A percentile compares a stretch with the other conserved stretches of the same genome.
Conservation (phyloP, 2,113 vertebrate genomes). For the Ceuthmochares aereus region DNA sequence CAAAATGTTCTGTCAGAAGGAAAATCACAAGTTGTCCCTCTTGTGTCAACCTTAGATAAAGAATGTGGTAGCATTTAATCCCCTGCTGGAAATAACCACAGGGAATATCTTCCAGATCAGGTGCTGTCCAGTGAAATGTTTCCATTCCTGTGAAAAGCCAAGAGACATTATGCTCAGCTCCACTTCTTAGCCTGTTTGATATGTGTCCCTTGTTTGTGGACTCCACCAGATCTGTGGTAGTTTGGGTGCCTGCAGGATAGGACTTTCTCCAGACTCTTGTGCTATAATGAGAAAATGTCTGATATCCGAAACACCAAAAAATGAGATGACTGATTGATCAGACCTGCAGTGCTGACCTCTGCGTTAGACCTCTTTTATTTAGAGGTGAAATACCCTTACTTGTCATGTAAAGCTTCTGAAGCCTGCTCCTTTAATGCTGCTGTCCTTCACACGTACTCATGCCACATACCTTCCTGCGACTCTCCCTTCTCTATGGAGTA, state of each 20-base stretch:
- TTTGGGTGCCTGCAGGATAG: not conserved
- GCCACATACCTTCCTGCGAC: rapidly evolving
- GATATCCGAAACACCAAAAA: not conserved
- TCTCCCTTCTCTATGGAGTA: not conserved
- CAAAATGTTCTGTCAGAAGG: not conserved
- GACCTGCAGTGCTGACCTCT: not conserved
- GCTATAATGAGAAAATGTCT: not conserved
- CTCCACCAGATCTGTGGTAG: not conserved
- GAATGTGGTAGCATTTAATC: not conserved
- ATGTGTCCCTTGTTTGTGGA: too few relatives aligned
- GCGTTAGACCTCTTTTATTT: not conserved
- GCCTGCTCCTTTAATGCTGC: not conserved
- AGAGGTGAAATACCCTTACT: not conserved
- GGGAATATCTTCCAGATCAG: not conserved
- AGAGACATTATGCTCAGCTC: not conserved
- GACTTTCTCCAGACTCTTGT: not conserved
- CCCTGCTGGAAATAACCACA: not conserved
- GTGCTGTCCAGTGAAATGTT: not conserved
- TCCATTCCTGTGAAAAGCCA: not conserved
- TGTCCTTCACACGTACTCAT: not conserved
- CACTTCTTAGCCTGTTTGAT: not conserved
- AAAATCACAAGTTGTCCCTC: not conserved
- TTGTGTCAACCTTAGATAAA: not conserved
- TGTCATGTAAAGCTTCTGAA: not conserved
- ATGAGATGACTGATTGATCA: not conserved